These are phyloP conservation scores for Drosophila greeni DNA, from an alignment of 2,888 invertebrate species.

Conservation along the genomic window DNA sequence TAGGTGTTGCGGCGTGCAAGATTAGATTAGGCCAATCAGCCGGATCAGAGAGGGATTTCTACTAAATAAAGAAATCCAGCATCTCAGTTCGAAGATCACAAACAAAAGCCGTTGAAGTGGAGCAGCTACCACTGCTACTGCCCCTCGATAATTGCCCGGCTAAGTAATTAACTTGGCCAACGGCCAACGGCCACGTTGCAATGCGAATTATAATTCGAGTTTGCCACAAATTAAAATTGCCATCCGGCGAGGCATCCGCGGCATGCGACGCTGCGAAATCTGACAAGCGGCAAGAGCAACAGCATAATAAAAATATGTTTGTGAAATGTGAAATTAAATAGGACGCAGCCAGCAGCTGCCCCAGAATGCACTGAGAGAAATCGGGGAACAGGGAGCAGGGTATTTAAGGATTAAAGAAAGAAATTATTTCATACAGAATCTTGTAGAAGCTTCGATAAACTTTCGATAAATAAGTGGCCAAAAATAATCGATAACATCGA, in stretches of 20 bases:
- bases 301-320: slow-evolving; percentile 60
- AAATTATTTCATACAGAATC: not conserved
- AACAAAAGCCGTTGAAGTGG: slow-evolving; percentile 38
- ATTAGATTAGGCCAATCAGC: slow-evolving; percentile 72
- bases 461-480: too few species aligned
- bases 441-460: not conserved
- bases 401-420: not conserved
- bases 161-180: slow-evolving; percentile 61
- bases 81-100: slow-evolving; percentile 13
- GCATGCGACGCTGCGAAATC: slow-evolving; percentile 66
- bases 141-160: slow-evolving; percentile 61
- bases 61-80: slow-evolving; percentile 1
- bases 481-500: too few species aligned
- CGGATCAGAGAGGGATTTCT: slow-evolving; percentile 4
- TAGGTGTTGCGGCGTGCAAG: slow-evolving; percentile 69
- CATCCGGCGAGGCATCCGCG: slow-evolving; percentile 56
- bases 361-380: slow-evolving; percentile 13
- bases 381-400: fast-evolving
- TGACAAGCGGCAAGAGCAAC: slow-evolving; percentile 59
- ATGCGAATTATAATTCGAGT: slow-evolving; percentile 71
- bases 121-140: slow-evolving; percentile 53
- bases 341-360: slow-evolving; percentile 53
- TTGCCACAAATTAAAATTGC: slow-evolving; percentile 71
- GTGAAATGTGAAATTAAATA: slow-evolving; percentile 62
- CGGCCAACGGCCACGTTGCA: slow-evolving; percentile 49